A percentile compares a stretch with the other conserved stretches of the same genome.
Conservation (phyloP, 2,888 invertebrate genomes). For the Dolomedes plantarius region DNA sequence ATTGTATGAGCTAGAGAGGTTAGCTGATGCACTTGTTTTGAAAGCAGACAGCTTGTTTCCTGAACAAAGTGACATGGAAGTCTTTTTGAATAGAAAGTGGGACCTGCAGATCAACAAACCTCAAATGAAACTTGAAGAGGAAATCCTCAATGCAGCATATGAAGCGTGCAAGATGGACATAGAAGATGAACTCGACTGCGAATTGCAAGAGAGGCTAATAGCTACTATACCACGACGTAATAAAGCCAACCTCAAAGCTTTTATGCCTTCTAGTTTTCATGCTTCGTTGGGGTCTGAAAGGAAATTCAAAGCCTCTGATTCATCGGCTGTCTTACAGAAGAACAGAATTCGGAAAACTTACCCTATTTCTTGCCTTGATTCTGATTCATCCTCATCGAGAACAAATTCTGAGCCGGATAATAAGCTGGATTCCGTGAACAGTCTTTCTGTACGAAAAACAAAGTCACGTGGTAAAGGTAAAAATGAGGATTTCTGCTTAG, state of each 20-base stretch:
- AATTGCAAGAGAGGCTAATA: constrained; percentile 18
- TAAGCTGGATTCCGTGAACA: background rate
- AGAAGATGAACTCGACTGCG: background rate
- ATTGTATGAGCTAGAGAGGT: constrained; percentile 39
- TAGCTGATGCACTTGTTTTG: constrained; percentile 26
- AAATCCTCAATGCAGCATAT: background rate
- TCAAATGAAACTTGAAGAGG: background rate
- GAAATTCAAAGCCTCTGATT: constrained; percentile 20
- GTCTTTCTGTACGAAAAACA: constrained; percentile 39
- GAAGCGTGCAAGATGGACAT: background rate
- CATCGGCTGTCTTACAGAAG: constrained; percentile 21
- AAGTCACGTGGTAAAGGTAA: constrained; percentile 58
- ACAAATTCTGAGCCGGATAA: background rate
- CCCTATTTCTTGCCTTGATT: constrained; percentile 52
- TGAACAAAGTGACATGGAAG: background rate
- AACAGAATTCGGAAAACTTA: constrained; percentile 58
- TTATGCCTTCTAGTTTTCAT: constrained; percentile 42
- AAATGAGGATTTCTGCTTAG: constrained; percentile 16
- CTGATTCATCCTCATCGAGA: constrained; percentile 23
- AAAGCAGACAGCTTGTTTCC: constrained; percentile 40
- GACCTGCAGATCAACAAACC: background rate
- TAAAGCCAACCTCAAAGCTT: background rate
- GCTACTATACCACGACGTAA: constrained; percentile 36
- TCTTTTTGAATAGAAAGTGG: background rate
- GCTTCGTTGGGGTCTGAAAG: constrained; percentile 48